These are phyloP conservation scores for Fulmarus glacialis DNA, from an alignment of 2,113 vertebrate species.

Conservation along the genomic window DNA sequence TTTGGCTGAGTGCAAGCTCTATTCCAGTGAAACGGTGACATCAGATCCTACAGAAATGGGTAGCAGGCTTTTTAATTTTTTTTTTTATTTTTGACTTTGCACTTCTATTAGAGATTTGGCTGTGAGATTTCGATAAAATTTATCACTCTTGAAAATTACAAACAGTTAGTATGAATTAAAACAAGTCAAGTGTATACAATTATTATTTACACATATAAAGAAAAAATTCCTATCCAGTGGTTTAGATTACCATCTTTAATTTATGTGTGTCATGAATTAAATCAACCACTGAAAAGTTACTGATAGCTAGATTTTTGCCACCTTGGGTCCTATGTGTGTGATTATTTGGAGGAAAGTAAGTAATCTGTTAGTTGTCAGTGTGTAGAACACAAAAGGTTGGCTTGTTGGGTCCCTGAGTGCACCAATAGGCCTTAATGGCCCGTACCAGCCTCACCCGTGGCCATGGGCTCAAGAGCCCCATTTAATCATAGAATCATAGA, in stretches of 20 bases:
- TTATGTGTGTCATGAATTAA: not conserved
- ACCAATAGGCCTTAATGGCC: not conserved
- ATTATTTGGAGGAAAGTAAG: not conserved
- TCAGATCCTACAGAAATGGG: not conserved
- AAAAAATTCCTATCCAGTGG: not conserved
- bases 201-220: not conserved
- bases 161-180: not conserved
- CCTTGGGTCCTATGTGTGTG: not conserved
- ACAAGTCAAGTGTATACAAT: not conserved
- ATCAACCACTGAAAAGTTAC: not conserved
- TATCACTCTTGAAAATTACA: not conserved
- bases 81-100: not conserved
- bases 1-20: not conserved
- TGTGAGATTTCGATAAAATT: not conserved
- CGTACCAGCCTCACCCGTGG: no score
- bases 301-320: not conserved
- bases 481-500: not conserved
- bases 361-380: not conserved
- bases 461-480: not conserved
- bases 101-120: not conserved
- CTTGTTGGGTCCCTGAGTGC: not conserved
- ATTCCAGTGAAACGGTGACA: not conserved
- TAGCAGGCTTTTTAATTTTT: not conserved
- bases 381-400: not conserved
- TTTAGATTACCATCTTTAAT: not conserved